A percentile compares a stretch with the other conserved stretches of the same genome.
Evolutionary conservation across 2,797 vertebrate species (phyloP).

Genomic region (Pterois miles): DNA sequence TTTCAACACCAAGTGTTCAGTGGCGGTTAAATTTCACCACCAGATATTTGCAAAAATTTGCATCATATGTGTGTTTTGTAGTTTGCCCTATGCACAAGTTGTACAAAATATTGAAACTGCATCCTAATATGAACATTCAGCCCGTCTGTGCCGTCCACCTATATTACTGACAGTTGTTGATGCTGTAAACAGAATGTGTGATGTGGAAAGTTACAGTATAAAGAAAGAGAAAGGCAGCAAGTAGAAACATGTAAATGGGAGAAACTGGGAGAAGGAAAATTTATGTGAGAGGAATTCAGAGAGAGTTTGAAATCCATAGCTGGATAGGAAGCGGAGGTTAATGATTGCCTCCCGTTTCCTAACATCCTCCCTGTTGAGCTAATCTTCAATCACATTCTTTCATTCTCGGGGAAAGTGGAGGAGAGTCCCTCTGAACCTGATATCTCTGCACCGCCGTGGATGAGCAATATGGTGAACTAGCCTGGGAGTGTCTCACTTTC

Average conservation of each 20-base stretch:
- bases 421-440: conserved; percentile 32
- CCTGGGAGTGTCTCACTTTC: conserved; percentile 15
- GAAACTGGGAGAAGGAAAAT: not conserved
- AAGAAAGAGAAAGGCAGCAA: not conserved
- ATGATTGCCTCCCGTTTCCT: conserved; percentile 67
- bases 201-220: not conserved
- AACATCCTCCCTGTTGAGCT: conserved; percentile 48
- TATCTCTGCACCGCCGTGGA: conserved; percentile 1
- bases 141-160: not conserved
- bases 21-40: no score
- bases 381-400: conserved; percentile 69
- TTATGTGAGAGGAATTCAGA: not conserved
- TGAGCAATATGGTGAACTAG: not conserved
- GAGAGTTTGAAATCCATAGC: conserved; percentile 16
- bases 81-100: not conserved
- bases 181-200: not conserved
- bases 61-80: not conserved
- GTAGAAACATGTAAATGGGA: not conserved
- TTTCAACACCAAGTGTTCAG: not conserved
- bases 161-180: not conserved
- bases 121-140: not conserved
- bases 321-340: conserved; percentile 57
- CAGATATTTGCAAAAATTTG: not conserved
- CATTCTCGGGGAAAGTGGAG: conserved; percentile 43
- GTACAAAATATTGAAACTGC: not conserved